Conservation (phyloP, 2,113 vertebrate genomes). For the Serilophus lunatus region DNA sequence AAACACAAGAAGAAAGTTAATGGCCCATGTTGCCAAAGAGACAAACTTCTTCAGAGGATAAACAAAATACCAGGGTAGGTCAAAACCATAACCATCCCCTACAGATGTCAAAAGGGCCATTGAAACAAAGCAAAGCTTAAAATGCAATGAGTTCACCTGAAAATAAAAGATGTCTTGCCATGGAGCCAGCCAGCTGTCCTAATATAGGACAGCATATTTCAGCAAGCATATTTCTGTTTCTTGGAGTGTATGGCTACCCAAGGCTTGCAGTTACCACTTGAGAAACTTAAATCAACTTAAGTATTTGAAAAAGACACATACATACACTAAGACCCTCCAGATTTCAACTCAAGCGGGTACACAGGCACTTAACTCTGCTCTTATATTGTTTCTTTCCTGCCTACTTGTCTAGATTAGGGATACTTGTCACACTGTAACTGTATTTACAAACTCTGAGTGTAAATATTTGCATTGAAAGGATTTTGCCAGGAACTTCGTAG, state of each 20-base stretch:
- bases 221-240: not conserved
- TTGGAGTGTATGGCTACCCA: not conserved
- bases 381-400: not conserved
- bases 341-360: not conserved
- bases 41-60: not conserved
- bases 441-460: not conserved
- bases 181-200: not conserved
- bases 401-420: not conserved
- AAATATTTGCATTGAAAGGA: not conserved
- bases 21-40: not conserved
- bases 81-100: not conserved
- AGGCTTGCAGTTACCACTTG: not conserved
- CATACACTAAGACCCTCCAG: not conserved
- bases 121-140: not conserved
- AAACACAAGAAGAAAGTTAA: not conserved
- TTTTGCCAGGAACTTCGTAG: not conserved
- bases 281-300: not conserved
- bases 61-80: not conserved
- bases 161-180: not conserved
- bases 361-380: not conserved
- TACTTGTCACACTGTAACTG: not conserved
- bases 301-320: not conserved
- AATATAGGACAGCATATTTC: not conserved
- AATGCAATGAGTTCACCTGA: not conserved
- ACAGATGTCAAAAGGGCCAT: not conserved